Evolutionary conservation across 1,140 invertebrate genomes (phyloP), one percentile per base, ranked within the genome.

Genomic region (Calosoma granatense): DNA sequence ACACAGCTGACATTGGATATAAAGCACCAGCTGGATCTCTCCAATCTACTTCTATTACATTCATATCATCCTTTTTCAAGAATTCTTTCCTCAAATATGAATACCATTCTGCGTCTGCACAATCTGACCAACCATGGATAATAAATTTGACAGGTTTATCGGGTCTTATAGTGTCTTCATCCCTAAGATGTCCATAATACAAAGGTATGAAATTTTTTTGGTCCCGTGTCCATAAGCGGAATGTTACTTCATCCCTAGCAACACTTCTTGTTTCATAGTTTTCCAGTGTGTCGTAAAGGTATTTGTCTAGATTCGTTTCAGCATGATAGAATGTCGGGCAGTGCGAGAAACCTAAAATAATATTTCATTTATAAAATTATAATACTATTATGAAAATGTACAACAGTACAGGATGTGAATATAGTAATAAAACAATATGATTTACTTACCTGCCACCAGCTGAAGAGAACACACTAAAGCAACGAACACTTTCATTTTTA

Each of bases 41-140:
- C 85, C 85, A 87, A 59, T 87, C 81, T 0, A 87, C 73, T 20
- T 76, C 69, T 57, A 87, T 79, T 1, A 87, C 72, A 61, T 85
- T 85, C 19, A 76, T 77, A 60, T 83, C 74, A 0, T 68, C 74
- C 17, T 65, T 65, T 20, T 65, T 61, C 1, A 85, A 66, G 64
- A 83, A 85, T 36, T 78, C 80, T 68, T 62, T 60, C 36, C 68
- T 66, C 36, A 76, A 57, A 14, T 72, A 69, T 62, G 71, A 66
- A 54, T 74, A 39, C 70, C 65, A 74, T 64, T 60, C 67, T 56
- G 12, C 63, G 22, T 62, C 58, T 20, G 57, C 65, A 67, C 67
- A 75, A 61, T 69, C 69, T 0, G 65, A 72, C 77, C 78, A 81
- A 1, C 79, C 80, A 54, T 82, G 79, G 62, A 78, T 73, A 1